A percentile compares a stretch with the other conserved stretches of the same genome.
These are phyloP conservation scores for Megaleporinus macrocephalus DNA, from an alignment of 2,113 vertebrate genomes.

Conservation along the genomic window DNA sequence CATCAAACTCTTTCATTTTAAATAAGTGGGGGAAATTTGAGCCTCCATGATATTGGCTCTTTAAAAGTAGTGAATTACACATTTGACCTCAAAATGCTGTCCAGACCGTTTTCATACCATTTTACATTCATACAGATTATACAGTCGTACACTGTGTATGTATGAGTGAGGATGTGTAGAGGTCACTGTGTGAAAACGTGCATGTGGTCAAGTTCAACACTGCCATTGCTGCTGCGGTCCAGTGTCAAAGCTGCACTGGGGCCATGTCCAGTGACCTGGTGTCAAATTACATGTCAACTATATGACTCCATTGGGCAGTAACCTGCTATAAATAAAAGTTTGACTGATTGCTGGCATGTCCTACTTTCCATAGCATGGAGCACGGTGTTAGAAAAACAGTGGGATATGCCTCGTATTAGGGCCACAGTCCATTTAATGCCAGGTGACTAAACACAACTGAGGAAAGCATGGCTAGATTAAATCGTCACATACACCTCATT, in stretches of 20 bases:
- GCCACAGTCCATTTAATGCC: background rate
- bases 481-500: background rate
- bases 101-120: background rate
- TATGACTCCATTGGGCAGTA: slow-evolving; percentile 55
- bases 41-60: too few relatives aligned
- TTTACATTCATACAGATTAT: too few relatives aligned
- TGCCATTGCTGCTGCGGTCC: slow-evolving; percentile 56
- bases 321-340: slow-evolving; percentile 73
- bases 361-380: slow-evolving; percentile 45
- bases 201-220: slow-evolving; percentile 64
- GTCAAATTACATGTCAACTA: slow-evolving; percentile 72
- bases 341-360: slow-evolving; percentile 69
- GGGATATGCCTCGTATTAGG: background rate
- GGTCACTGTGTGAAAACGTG: slow-evolving; percentile 3
- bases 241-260: slow-evolving; percentile 72
- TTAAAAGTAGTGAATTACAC: background rate
- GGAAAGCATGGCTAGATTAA: background rate
- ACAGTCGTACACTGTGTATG: background rate
- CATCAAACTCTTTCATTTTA: too few relatives aligned
- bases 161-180: background rate
- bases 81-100: slow-evolving; percentile 49
- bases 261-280: slow-evolving; percentile 63
- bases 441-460: background rate
- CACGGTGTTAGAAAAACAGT: slow-evolving; percentile 26
- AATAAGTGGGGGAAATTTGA: too few relatives aligned